These are phyloP conservation scores for Coleophora flavipennella DNA, from an alignment of 2,888 invertebrate genomes.

Conservation along the genomic window DNA sequence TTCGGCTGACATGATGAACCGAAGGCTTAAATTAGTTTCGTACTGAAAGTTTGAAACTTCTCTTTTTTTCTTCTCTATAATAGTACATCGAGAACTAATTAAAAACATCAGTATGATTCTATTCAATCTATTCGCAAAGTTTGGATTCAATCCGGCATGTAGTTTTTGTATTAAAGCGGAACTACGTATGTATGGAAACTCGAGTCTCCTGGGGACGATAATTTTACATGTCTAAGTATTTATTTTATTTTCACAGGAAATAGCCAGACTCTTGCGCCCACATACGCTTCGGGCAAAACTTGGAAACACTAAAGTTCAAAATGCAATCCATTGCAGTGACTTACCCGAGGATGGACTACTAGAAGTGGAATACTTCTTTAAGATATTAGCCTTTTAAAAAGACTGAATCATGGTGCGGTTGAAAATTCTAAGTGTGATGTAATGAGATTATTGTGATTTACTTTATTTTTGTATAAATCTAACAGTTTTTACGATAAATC, in stretches of 20 bases:
- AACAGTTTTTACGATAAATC: too few relatives aligned
- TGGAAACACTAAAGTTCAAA: slow-evolving; percentile 86
- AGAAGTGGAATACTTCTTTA: slow-evolving; percentile 88
- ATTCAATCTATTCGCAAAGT: too few relatives aligned
- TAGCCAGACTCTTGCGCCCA: slow-evolving; percentile 87
- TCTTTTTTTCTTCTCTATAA: too few relatives aligned
- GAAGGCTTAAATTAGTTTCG: too few relatives aligned
- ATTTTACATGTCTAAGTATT: not conserved
- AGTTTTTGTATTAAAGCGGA: too few relatives aligned
- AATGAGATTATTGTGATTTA: slow-evolving; percentile 7
- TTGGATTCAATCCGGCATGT: not conserved
- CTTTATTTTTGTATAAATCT: slow-evolving; percentile 2
- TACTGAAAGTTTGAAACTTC: too few relatives aligned
- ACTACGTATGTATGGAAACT: too few relatives aligned
- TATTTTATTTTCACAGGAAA: slow-evolving; percentile 74
- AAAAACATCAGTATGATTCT: too few relatives aligned
- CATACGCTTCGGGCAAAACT: slow-evolving; percentile 87
- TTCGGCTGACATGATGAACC: too few relatives aligned
- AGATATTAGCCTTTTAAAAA: slow-evolving; percentile 72
- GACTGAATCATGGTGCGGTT: slow-evolving; percentile 16
- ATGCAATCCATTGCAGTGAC: slow-evolving; percentile 96
- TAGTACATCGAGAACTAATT: too few relatives aligned
- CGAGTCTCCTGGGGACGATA: too few relatives aligned
- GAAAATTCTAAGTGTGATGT: slow-evolving; percentile 11
- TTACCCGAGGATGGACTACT: slow-evolving; percentile 87